Base-by-base conservation (phyloP, 2,797 vertebrate species). In the Anguilla megastoma region DNA sequence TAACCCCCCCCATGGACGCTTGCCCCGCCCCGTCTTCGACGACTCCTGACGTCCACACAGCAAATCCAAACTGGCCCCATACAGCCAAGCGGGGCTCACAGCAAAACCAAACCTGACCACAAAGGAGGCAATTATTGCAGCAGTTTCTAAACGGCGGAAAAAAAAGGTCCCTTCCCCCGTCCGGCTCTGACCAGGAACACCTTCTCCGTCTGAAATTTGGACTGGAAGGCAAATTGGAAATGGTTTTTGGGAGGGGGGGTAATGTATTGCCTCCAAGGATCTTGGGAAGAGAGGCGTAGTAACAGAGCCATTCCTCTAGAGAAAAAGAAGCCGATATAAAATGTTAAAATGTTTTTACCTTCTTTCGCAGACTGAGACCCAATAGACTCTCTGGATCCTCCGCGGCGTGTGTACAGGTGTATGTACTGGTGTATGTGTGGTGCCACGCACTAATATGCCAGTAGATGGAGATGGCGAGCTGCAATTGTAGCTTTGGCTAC, bases 41-140 rank as follows among this genome's bases (percentile, higher is more conserved):
- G 91, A 92, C 91, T 91, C 91, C 90, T 91, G 91, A 92, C 91
- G 80, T 88, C 89, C 74, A 90, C 90, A 91, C 89, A 91, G 88
- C 76, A 88, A 88, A 86, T 50, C 45, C 56, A 90, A 89, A 86
- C 89, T 63, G 52, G 33, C 27, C 45, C 85, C 30, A 54, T 58
- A 8, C 18, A 12, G 16, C 88, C 54, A 33, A 63, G 79, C 36
- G 30, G 56, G 58, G 30, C 33, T 85, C 48, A 52, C 48, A 30
- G 88, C 69, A 85, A 86, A 86, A 89, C 79, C 86, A 88, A 86
- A 89, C 89, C 86, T 87, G 85, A 85, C 88, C 87, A 88, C 84
- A 83, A 60, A 92, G 94, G 95, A 95, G 93, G 93, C 92, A 91
- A 95, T 95, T 95, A 96, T 96, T 96, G 95, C 95, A 96, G 95